Percentiles rank a stretch among this genome's conserved stretches.
These are phyloP conservation scores for Hypanus sabinus DNA, from an alignment of 2,113 vertebrate genomes.

Conservation along the genomic window DNA sequence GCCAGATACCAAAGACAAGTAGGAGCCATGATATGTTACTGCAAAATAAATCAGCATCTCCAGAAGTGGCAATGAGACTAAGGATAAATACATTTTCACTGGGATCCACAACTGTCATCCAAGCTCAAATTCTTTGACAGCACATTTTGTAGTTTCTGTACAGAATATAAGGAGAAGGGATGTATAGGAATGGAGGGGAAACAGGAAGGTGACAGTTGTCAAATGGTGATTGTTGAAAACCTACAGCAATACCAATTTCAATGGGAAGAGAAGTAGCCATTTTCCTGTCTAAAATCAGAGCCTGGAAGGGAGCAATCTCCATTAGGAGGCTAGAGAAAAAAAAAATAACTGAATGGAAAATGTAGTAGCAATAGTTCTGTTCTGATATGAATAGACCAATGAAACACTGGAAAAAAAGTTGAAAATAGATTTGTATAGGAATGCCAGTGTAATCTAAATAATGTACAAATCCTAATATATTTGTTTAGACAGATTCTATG, in stretches of 20 bases:
- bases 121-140: not conserved
- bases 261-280: not conserved
- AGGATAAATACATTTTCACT: not conserved
- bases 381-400: conserved; percentile 19
- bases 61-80: not conserved
- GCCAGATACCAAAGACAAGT: not conserved
- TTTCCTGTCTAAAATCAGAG: conserved; percentile 9
- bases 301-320: not conserved
- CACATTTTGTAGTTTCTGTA: not conserved
- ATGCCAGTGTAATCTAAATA: conserved; percentile 35
- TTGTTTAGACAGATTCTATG: conserved; percentile 37
- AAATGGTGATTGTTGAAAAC: too few species aligned
- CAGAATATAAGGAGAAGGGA: not conserved
- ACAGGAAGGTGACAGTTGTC: not conserved
- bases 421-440: conserved; percentile 34
- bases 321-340: not conserved
- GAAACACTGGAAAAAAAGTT: conserved; percentile 35
- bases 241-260: not conserved
- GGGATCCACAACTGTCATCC: not conserved
- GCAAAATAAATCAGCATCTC: not conserved
- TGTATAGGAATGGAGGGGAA: not conserved
- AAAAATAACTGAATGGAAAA: not conserved
- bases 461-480: conserved; percentile 37
- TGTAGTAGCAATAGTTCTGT: conserved; percentile 19
- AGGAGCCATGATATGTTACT: not conserved